Conservation (phyloP, 2,797 vertebrate genomes). For the Rhadinocentrus ornatus region DNA sequence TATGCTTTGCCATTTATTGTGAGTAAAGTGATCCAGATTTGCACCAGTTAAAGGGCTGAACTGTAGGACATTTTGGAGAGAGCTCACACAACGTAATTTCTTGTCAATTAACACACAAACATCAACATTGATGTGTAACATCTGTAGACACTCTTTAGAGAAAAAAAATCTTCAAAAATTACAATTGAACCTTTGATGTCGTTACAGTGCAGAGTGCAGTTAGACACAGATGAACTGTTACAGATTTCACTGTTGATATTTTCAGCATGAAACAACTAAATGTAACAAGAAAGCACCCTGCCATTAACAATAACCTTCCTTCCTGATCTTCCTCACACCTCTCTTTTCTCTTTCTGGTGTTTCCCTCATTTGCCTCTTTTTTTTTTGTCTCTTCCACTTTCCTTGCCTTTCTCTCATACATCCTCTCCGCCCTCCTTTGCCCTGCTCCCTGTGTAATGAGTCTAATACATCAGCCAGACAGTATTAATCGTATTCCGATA, state of each 20-base stretch:
- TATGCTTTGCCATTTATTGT: background rate
- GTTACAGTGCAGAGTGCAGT: background rate
- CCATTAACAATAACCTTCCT: conserved; percentile 10
- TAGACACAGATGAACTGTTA: background rate
- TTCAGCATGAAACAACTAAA: conserved; percentile 12
- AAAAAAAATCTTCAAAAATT: background rate
- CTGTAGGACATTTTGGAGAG: background rate
- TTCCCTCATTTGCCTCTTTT: conserved; percentile 3
- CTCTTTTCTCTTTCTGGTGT: background rate
- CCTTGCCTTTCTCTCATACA: conserved; percentile 18
- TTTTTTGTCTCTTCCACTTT: conserved; percentile 4
- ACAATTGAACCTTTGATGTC: background rate
- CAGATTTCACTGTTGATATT: conserved; percentile 6
- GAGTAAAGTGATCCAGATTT: background rate
- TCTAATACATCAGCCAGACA: conserved; percentile 82
- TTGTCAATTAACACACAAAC: background rate
- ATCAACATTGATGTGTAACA: background rate
- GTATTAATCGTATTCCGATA: conserved; percentile 83
- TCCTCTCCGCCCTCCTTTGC: conserved; percentile 44
- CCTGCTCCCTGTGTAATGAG: conserved; percentile 75
- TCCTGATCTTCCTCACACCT: conserved; percentile 7
- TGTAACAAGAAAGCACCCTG: conserved; percentile 6
- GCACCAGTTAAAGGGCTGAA: background rate
- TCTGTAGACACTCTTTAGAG: background rate
- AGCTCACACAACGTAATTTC: background rate